Evolutionary conservation across 2,797 vertebrate species (phyloP).

Genomic region (Pachyuromys duprasi): DNA sequence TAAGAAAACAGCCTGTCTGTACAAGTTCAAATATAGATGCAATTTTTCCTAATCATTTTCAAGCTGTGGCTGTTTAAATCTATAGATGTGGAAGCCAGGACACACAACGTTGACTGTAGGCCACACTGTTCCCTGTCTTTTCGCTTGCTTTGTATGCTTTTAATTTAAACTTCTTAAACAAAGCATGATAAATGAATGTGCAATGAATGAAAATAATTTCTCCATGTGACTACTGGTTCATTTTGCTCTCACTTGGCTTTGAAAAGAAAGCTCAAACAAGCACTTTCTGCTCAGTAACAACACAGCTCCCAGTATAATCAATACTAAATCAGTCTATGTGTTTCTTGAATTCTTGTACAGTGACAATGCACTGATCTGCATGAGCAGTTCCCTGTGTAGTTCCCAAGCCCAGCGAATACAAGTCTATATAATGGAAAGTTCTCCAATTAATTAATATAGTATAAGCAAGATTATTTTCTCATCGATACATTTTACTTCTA

Average conservation of each 20-base stretch:
- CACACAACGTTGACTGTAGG: background rate
- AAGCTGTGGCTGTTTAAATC: background rate
- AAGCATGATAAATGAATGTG: background rate
- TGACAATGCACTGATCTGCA: background rate
- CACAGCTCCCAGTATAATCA: background rate
- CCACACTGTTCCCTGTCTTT: background rate
- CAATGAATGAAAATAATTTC: background rate
- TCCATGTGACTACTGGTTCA: background rate
- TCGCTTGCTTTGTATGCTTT: background rate
- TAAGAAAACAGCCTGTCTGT: background rate
- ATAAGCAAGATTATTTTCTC: background rate
- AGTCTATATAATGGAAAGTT: background rate
- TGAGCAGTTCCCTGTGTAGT: background rate
- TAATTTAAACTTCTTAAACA: background rate
- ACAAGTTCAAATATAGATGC: background rate
- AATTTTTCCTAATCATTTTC: background rate
- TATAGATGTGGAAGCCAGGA: background rate
- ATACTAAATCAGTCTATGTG: background rate
- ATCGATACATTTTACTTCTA: conserved; percentile 21
- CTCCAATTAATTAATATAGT: background rate
- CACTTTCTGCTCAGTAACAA: background rate
- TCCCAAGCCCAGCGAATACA: background rate
- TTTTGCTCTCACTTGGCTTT: conserved; percentile 12
- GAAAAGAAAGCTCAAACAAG: background rate
- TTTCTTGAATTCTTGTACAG: background rate